phyloP scores from a whole-genome alignment of 2,888 invertebrate genomes.

The Cecidostiba fungosa region DNA sequence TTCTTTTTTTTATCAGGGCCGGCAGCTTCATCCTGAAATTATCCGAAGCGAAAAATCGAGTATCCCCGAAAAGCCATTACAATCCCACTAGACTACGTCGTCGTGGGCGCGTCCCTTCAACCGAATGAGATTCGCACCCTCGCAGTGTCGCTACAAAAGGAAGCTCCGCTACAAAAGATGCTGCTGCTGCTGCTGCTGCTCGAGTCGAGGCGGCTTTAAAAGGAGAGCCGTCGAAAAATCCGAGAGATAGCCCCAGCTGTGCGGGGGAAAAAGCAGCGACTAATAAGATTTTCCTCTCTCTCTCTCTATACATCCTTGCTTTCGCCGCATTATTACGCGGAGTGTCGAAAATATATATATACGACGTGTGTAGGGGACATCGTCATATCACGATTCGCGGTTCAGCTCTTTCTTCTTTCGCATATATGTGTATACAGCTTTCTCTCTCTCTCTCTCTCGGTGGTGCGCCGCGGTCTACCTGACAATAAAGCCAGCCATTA shows the following conservation, averaged over 20 bases:
- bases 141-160: constrained; percentile 11
- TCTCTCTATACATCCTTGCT: constrained; percentile 23
- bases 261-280: neutral
- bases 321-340: constrained; percentile 21
- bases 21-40: neutral
- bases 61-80: constrained; percentile 31
- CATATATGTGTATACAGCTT: constrained; percentile 18
- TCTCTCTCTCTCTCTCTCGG: constrained; percentile 34
- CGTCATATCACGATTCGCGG: constrained; percentile 65
- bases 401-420: constrained; percentile 42
- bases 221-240: constrained; percentile 34
- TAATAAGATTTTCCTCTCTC: constrained; percentile 55
- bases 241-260: neutral
- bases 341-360: neutral
- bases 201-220: constrained; percentile 22
- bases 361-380: neutral
- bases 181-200: neutral
- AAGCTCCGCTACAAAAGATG: neutral
- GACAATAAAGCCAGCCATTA: constrained; percentile 66
- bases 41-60: neutral
- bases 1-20: no score
- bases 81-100: constrained; percentile 4
- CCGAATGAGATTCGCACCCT: constrained; percentile 54
- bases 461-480: constrained; percentile 45
- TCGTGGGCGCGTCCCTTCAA: neutral